phyloP scores from a whole-genome alignment of 2,797 vertebrate species.

The Crenichthys baileyi region DNA sequence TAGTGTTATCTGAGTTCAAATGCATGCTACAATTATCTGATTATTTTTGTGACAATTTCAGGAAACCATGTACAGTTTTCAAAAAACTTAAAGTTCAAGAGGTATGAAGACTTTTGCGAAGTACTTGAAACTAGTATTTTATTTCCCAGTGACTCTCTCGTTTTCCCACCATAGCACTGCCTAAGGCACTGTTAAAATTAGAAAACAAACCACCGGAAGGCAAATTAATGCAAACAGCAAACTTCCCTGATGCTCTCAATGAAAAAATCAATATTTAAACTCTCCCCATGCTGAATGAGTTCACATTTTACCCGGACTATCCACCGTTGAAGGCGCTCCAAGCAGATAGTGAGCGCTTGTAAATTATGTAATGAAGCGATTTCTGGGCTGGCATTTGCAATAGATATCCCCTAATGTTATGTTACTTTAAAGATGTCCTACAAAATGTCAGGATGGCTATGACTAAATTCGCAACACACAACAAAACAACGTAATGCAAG shows the following conservation, averaged over 20 bases:
- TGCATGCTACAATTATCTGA: background rate
- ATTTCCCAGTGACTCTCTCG: background rate
- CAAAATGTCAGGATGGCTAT: background rate
- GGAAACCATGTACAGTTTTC: background rate
- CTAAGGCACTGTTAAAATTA: background rate
- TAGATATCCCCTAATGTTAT: background rate
- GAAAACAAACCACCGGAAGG: conserved; percentile 6
- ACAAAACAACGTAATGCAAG: background rate
- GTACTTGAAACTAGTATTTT: background rate
- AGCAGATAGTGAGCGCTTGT: conserved; percentile 8
- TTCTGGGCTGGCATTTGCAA: background rate
- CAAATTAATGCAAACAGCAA: background rate
- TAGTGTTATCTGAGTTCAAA: background rate
- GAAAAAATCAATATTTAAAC: background rate
- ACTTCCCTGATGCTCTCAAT: background rate
- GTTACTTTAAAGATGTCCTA: background rate
- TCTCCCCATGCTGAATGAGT: background rate
- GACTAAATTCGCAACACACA: background rate
- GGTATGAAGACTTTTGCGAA: background rate
- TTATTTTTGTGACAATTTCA: background rate
- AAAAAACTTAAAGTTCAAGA: background rate
- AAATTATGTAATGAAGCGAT: conserved; percentile 44
- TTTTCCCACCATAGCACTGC: background rate
- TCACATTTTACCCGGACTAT: conserved; percentile 12
- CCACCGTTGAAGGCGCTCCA: conserved; percentile 12